A percentile compares a stretch with the other conserved stretches of the same genome.
These are phyloP conservation scores for Sitta europaea DNA, from an alignment of 2,113 vertebrate genomes.

Conservation along the genomic window DNA sequence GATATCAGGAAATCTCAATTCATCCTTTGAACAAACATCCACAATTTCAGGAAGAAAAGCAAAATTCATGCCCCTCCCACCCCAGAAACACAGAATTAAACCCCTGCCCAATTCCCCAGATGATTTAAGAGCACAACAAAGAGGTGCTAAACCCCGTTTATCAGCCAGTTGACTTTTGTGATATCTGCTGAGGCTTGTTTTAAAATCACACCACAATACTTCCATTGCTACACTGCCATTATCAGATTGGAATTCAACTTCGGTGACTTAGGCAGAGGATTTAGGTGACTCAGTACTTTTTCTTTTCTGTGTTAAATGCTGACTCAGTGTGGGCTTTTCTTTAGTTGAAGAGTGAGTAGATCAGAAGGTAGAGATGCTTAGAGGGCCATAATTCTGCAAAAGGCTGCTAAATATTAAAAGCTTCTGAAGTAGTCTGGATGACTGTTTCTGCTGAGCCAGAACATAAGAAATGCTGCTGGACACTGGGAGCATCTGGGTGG, in stretches of 20 bases:
- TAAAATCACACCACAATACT: background rate
- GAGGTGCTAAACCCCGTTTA: background rate
- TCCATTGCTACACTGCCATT: background rate
- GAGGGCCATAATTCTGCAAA: background rate
- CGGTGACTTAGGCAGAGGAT: background rate
- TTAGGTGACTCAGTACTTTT: background rate
- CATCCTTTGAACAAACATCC: background rate
- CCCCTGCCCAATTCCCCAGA: background rate
- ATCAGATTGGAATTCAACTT: background rate
- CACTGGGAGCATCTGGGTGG: background rate
- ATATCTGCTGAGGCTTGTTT: background rate
- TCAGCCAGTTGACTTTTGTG: background rate
- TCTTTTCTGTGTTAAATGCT: background rate
- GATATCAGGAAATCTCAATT: background rate
- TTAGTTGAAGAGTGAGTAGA: background rate
- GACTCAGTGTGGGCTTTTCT: background rate
- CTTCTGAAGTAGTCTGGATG: background rate
- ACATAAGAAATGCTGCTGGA: background rate
- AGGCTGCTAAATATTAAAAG: background rate
- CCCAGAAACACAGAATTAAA: background rate
- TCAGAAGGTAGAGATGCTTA: background rate
- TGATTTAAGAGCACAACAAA: background rate
- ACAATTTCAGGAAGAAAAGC: background rate
- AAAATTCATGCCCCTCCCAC: background rate
- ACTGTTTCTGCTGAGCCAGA: background rate